A percentile compares a stretch with the other conserved stretches of the same genome.
phyloP scores from a whole-genome alignment of 2,797 vertebrate genomes.

The Danio tinwini region DNA sequence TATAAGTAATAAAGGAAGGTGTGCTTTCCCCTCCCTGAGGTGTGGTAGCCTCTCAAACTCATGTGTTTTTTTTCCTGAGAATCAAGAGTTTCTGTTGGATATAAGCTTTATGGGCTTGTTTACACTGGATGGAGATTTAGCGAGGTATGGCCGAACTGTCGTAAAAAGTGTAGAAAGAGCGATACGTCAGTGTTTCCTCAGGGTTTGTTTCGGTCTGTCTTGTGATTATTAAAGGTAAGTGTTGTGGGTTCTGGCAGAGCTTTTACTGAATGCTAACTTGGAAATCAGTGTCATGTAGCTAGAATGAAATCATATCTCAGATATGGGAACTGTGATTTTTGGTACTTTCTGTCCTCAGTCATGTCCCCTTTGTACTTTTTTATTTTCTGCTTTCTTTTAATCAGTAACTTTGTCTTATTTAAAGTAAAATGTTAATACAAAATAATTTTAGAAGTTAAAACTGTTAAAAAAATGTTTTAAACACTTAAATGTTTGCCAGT shows the following conservation, averaged over 20 bases:
- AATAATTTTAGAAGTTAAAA: background rate
- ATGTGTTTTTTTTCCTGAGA: background rate
- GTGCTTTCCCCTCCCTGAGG: slow-evolving; percentile 40
- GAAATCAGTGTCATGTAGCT: background rate
- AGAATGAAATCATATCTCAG: background rate
- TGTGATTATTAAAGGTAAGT: slow-evolving; percentile 33
- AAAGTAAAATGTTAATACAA: background rate
- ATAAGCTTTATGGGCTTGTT: background rate
- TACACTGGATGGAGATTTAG: slow-evolving; percentile 1
- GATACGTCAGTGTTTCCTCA: background rate
- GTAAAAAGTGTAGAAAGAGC: background rate
- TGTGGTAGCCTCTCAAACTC: slow-evolving; percentile 13
- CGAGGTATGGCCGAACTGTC: background rate
- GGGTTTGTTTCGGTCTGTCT: background rate
- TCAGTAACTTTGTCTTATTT: background rate
- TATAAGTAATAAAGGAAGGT: slow-evolving; percentile 65
- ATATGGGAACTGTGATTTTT: slow-evolving; percentile 8
- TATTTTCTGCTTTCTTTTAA: background rate
- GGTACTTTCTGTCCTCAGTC: slow-evolving; percentile 24
- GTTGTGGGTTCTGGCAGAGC: background rate
- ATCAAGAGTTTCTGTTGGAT: slow-evolving; percentile 7
- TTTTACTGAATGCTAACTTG: background rate
- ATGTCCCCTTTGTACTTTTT: background rate
- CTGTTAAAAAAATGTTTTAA: background rate
- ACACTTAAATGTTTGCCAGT: too few species aligned